Conservation (phyloP, 1,140 invertebrate genomes). For the Chelonus insularis region DNA sequence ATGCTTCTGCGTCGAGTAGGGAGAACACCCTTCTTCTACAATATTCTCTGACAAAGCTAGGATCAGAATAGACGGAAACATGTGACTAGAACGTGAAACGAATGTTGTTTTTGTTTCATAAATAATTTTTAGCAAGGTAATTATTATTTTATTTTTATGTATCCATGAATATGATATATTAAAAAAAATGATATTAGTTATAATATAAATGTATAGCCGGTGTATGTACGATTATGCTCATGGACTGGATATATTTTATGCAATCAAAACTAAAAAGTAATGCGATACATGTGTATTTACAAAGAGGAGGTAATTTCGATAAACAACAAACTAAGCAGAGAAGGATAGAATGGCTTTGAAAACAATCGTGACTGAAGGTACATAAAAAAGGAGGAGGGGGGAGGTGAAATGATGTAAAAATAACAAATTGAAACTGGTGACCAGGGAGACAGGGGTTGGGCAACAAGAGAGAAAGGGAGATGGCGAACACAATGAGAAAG, state of each 20-base stretch:
- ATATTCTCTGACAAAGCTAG: slow-evolving; percentile 33
- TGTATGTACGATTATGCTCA: no score
- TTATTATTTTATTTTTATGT: no score
- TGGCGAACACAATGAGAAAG: not conserved
- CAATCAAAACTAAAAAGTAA: no score
- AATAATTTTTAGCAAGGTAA: no score
- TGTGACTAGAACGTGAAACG: slow-evolving; percentile 19
- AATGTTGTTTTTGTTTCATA: no score
- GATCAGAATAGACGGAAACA: slow-evolving; percentile 33
- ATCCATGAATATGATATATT: no score
- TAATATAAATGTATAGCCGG: no score
- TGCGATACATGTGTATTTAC: not conserved
- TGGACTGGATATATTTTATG: no score
- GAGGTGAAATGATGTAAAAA: slow-evolving; percentile 54
- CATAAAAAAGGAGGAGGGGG: slow-evolving; percentile 27
- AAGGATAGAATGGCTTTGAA: slow-evolving; percentile 29
- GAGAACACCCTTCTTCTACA: slow-evolving; percentile 3
- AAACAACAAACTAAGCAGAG: not conserved
- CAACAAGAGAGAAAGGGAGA: slow-evolving; percentile 31
- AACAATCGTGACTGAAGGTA: slow-evolving; percentile 24
- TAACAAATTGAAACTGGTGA: slow-evolving; percentile 55
- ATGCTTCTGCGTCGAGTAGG: slow-evolving; percentile 20
- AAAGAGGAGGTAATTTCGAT: not conserved
- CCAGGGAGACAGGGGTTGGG: slow-evolving; percentile 27
- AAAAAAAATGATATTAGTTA: no score